phyloP scores from a whole-genome alignment of 2,888 invertebrate species.

The Cephus rjabovi region DNA sequence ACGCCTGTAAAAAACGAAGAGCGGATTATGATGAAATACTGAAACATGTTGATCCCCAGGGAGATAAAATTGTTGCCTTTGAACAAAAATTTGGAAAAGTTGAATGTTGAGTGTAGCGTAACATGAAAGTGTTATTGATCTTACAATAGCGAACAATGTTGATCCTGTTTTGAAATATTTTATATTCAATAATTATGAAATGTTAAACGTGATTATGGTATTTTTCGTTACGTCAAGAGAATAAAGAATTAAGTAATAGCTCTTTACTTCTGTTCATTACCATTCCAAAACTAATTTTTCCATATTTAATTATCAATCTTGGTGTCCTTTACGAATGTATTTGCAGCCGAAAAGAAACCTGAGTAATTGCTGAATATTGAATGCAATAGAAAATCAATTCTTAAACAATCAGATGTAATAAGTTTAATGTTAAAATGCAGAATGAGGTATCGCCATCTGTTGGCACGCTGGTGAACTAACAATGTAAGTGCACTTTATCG shows the following conservation, averaged over 20 bases:
- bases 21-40: slow-evolving; percentile 28
- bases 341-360: too few relatives aligned
- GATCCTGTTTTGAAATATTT: background rate
- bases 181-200: background rate
- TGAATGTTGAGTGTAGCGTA: slow-evolving; percentile 12
- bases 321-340: too few relatives aligned
- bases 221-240: background rate
- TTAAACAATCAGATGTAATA: too few relatives aligned
- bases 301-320: background rate
- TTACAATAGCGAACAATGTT: background rate
- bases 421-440: too few relatives aligned
- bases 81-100: slow-evolving; percentile 36
- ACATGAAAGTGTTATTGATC: background rate
- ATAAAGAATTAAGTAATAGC: background rate
- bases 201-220: background rate
- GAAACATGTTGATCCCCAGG: slow-evolving; percentile 30
- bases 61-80: slow-evolving; percentile 22
- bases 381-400: too few relatives aligned
- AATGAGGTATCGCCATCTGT: background rate
- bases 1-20: slow-evolving; percentile 34
- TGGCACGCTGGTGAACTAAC: background rate
- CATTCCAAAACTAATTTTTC: background rate
- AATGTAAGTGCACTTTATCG: background rate
- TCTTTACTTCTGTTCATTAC: background rate
- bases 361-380: too few relatives aligned